phyloP scores from a whole-genome alignment of 2,113 vertebrate genomes.

The Clarias magur region DNA sequence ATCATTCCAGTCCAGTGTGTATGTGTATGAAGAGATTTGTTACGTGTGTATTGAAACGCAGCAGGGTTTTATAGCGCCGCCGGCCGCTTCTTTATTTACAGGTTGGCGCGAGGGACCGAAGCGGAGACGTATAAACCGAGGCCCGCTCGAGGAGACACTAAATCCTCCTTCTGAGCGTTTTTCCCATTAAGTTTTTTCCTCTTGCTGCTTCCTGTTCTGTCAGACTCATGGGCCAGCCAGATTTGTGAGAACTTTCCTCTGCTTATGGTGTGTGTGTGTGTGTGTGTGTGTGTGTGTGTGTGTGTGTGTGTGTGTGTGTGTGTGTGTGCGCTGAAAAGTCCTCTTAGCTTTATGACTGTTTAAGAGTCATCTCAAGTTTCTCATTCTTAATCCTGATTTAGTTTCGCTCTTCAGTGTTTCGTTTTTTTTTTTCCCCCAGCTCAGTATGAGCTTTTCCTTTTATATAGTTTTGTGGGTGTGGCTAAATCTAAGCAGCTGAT shows the following conservation, averaged over 20 bases:
- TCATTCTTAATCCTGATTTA: background rate
- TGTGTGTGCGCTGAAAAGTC: background rate
- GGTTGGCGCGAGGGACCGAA: background rate
- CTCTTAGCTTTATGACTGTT: background rate
- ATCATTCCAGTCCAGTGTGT: background rate
- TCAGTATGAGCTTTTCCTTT: background rate
- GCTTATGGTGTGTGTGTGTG: background rate
- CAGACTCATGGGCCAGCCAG: background rate
- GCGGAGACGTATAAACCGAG: background rate
- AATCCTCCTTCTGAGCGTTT: background rate
- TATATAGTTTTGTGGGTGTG: background rate
- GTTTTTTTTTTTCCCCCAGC: background rate
- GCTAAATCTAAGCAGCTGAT: background rate
- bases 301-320: slow-evolving; percentile 1
- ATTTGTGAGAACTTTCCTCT: slow-evolving; percentile 5
- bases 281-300: slow-evolving; percentile 7
- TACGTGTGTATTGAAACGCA: background rate
- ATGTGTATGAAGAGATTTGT: background rate
- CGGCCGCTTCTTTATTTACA: background rate
- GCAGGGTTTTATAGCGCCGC: background rate
- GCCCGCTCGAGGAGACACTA: background rate
- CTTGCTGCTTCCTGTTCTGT: background rate
- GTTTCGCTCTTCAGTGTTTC: background rate
- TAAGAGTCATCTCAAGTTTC: background rate
- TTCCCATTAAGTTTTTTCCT: background rate